Conservation (phyloP, 2,888 invertebrate species). For the Sinopyrophorus schimmeli region DNA sequence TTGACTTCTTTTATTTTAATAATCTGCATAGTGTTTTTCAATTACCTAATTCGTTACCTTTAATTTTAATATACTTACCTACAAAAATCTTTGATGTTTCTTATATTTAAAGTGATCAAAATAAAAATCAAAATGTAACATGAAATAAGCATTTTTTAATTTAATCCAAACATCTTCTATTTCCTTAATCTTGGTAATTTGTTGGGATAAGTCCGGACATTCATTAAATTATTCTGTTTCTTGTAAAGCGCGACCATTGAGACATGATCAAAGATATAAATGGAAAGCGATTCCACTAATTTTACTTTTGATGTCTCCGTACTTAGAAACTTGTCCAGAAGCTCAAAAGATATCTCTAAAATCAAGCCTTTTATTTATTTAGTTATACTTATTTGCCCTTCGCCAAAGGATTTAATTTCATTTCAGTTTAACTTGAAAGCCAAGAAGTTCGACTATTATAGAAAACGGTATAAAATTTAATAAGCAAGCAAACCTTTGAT, state of each 20-base stretch:
- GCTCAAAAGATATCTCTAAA: constrained; percentile 48
- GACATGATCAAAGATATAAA: constrained; percentile 51
- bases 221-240: constrained; percentile 32
- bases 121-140: constrained; percentile 2
- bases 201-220: constrained; percentile 26
- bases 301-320: constrained; percentile 51
- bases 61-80: too few species aligned
- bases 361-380: constrained; percentile 39
- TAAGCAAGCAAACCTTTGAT: constrained; percentile 3
- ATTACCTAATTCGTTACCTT: too few species aligned
- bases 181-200: constrained; percentile 37
- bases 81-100: constrained; percentile 2
- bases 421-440: constrained; percentile 29
- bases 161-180: constrained; percentile 13
- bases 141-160: constrained; percentile 19
- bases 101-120: constrained; percentile 3
- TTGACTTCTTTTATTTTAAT: too few species aligned
- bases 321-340: constrained; percentile 48
- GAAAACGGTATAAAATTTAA: constrained; percentile 9
- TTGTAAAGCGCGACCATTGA: constrained; percentile 40
- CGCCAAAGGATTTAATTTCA: constrained; percentile 33
- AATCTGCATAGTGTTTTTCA: too few species aligned
- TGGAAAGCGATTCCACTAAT: constrained; percentile 52
- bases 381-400: constrained; percentile 32
- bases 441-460: constrained; percentile 9